Evolutionary conservation across 92 coral and sea anemone species (phyloP), one percentile per base, ranked within the genome.

Genomic region (Porites cylindrica): DNA sequence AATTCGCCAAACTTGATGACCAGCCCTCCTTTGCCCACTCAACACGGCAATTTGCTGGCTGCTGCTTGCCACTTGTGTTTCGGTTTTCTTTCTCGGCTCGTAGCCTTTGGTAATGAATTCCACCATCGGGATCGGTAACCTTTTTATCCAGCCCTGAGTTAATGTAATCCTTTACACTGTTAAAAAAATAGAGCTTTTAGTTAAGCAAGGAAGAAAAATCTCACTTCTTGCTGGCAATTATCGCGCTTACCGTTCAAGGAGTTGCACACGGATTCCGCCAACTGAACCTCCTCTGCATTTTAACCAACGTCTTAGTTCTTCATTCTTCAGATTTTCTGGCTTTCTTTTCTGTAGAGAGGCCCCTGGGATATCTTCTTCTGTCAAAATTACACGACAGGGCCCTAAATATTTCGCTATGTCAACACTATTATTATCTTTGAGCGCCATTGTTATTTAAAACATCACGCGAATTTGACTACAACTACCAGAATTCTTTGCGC

Each of bases 11-110:
- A 60, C 72, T 47, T 4, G 9, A 52, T 16, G 85, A 84, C 89
- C 93, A 90, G 21, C 93, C 93, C 53, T 85, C 93, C 16, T 66
- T 90, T 2, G 91, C 87, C 91, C 91, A 88, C 63, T 81, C 87
- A n/a, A 87, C 67, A 32, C 54, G 70, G n/a, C 51, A 20, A 51
- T 6, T 62, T 74, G 32, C 66, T 7, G 63, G 38, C 9, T 29
- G 58, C 65, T 16, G 58, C 24, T 52, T 61, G 3, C 8, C 8
- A 5, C 18, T 12, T 10, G 10, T 70, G 52, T 70, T 70, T 53
- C 10, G 19, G 19, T 14, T 70, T 38, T 85, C 70, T 6, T 23
- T 20, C 51, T 70, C 85, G n/a, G 26, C 79, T 3, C 70, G 14
- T 13, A 66, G n/a, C 60, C 85, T 67, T 67, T 29, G 6, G 18